Conservation (phyloP, 2,113 vertebrate species). For the Phainopepla nitens region DNA sequence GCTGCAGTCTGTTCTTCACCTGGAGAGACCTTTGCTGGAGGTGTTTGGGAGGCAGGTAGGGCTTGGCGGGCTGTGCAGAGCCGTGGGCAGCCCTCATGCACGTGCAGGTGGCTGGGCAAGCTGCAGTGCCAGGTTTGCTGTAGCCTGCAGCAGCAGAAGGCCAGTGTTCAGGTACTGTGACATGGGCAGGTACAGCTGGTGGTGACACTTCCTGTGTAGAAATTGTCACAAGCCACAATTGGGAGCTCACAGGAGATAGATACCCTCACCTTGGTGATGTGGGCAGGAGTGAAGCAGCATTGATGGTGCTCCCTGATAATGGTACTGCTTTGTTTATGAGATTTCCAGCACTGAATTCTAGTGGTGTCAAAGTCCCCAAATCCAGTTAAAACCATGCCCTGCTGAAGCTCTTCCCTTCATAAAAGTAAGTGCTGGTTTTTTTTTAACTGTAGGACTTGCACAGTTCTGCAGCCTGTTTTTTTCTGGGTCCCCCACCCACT, state of each 20-base stretch:
- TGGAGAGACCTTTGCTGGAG: not conserved
- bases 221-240: not conserved
- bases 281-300: not conserved
- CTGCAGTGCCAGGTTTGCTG: not conserved
- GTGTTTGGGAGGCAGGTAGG: not conserved
- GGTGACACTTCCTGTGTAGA: not conserved
- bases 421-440: rapidly evolving
- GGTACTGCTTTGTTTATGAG: not conserved
- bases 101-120: rapidly evolving
- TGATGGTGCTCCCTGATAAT: not conserved
- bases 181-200: not conserved
- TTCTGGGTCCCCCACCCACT: conserved; percentile 45
- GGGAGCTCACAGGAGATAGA: not conserved
- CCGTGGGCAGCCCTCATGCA: rapidly evolving
- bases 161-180: not conserved
- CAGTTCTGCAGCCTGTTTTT: conserved; percentile 20
- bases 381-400: not conserved
- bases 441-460: not conserved
- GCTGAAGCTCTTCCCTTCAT: not conserved
- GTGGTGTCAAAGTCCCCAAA: not conserved
- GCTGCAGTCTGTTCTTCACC: not conserved
- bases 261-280: not conserved
- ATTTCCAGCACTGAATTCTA: not conserved
- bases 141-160: not conserved
- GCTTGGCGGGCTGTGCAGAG: not conserved